phyloP scores from a whole-genome alignment of 1,140 invertebrate genomes.

The Phortica variegata region DNA sequence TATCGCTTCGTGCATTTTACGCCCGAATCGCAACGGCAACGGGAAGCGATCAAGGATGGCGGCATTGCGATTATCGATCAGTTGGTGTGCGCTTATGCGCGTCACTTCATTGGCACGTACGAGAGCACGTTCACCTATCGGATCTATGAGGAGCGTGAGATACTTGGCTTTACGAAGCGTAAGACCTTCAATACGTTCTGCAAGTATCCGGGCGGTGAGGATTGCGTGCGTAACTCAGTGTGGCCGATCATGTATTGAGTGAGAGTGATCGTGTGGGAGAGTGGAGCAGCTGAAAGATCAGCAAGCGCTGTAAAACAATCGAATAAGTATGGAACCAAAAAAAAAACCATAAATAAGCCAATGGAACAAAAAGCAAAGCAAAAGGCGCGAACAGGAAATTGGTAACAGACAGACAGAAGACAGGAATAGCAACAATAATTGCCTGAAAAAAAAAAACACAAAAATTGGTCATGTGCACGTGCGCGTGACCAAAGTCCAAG shows the following conservation, averaged over 20 bases:
- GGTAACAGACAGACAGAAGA: too few relatives aligned
- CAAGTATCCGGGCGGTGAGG: constrained; percentile 56
- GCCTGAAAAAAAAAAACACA: too few relatives aligned
- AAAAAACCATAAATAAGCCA: too few relatives aligned
- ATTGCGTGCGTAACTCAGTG: constrained; percentile 57
- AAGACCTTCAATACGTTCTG: constrained; percentile 92
- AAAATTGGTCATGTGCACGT: too few relatives aligned
- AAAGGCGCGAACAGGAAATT: too few relatives aligned
- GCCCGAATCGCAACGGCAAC: constrained; percentile 40
- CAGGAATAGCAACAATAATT: too few relatives aligned
- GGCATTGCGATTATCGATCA: constrained; percentile 94
- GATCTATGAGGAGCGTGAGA: constrained; percentile 96
- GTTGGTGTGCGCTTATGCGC: constrained; percentile 87
- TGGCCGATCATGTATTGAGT: constrained; percentile 62
- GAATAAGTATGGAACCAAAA: too few relatives aligned
- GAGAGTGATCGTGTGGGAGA: too few relatives aligned
- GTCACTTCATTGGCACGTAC: constrained; percentile 85
- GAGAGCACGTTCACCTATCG: constrained; percentile 95
- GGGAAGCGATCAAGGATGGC: constrained; percentile 74
- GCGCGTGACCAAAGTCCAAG: too few relatives aligned
- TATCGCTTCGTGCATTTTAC: constrained; percentile 40
- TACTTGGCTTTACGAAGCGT: constrained; percentile 77
- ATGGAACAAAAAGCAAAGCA: too few relatives aligned
- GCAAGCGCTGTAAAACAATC: too few relatives aligned
- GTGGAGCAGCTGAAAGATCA: too few relatives aligned